A percentile compares a stretch with the other conserved stretches of the same genome.
Evolutionary conservation across 1,140 invertebrate genomes (phyloP).

Genomic region (Propsilocerus akamusi): DNA sequence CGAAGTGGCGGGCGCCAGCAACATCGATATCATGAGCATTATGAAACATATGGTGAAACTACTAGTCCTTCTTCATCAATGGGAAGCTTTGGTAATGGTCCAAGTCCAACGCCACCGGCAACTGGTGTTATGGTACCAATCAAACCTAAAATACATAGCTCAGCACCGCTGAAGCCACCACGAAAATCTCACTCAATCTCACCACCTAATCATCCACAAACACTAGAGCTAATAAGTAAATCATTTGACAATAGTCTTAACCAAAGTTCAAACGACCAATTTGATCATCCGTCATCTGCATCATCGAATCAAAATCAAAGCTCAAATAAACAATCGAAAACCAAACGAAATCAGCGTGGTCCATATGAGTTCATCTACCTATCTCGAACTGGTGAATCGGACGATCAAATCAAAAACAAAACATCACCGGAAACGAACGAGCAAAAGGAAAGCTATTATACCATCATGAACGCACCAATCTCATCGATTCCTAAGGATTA

Average conservation of each 20-base stretch:
- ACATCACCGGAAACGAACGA: neutral
- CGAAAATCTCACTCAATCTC: constrained; percentile 67
- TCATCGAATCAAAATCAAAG: neutral
- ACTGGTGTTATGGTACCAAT: constrained; percentile 10
- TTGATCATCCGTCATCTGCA: neutral
- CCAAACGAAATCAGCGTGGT: constrained; percentile 25
- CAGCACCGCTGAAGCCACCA: constrained; percentile 74
- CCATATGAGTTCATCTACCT: constrained; percentile 41
- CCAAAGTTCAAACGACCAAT: neutral
- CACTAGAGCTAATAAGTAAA: neutral
- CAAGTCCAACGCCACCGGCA: constrained; percentile 18
- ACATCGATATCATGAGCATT: constrained; percentile 2
- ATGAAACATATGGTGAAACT: constrained; percentile 12
- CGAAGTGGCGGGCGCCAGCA: neutral
- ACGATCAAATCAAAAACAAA: constrained; percentile 23
- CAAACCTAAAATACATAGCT: neutral
- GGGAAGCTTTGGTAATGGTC: constrained; percentile 26
- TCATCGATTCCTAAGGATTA: neutral
- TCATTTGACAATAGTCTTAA: neutral
- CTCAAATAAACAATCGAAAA: constrained; percentile 16
- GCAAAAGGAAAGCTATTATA: constrained; percentile 24
- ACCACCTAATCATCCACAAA: constrained; percentile 30
- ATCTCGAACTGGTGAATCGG: constrained; percentile 24
- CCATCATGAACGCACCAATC: constrained; percentile 26
- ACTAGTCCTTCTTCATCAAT: constrained; percentile 22